phyloP scores from a whole-genome alignment of 2,797 vertebrate species.

The Phrynocephalus vlangalii region DNA sequence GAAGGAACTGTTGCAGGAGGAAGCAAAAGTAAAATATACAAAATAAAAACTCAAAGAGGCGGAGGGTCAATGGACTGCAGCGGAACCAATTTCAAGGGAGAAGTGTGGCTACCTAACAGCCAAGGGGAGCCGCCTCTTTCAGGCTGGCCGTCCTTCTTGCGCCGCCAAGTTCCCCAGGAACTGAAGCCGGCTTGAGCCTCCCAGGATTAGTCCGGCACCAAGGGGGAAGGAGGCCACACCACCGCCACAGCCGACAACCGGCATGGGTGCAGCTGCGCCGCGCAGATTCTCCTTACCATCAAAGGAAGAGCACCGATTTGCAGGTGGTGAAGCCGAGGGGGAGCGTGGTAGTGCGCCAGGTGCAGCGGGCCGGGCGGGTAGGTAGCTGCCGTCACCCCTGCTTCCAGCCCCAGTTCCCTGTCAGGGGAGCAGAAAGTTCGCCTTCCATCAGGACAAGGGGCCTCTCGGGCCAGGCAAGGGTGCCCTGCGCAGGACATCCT shows the following conservation, averaged over 20 bases:
- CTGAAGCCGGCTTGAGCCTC: too few species aligned
- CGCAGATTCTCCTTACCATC: slow-evolving; percentile 84
- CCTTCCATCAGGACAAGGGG: slow-evolving; percentile 6
- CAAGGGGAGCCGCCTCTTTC: too few species aligned
- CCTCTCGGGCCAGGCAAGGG: neutral
- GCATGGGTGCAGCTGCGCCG: too few species aligned
- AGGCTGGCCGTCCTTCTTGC: too few species aligned
- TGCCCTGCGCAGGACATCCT: too few species aligned
- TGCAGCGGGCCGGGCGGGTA: slow-evolving; percentile 94
- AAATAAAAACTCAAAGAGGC: slow-evolving; percentile 73
- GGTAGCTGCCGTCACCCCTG: slow-evolving; percentile 93
- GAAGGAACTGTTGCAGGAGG: too few species aligned
- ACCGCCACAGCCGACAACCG: too few species aligned
- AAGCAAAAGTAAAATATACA: too few species aligned
- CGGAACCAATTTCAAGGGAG: slow-evolving; percentile 49
- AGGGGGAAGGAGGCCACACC: too few species aligned
- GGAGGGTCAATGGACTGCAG: slow-evolving; percentile 77
- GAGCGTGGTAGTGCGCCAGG: slow-evolving; percentile 95
- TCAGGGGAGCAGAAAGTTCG: slow-evolving; percentile 40
- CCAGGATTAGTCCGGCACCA: too few species aligned
- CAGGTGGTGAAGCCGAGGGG: slow-evolving; percentile 96
- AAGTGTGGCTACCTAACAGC: too few species aligned
- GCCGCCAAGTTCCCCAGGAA: too few species aligned
- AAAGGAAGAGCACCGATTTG: slow-evolving; percentile 90
- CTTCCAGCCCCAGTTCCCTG: slow-evolving; percentile 98